A percentile compares a stretch with the other conserved stretches of the same genome.
phyloP scores from a whole-genome alignment of 2,113 vertebrate genomes.

The Peromyscus polionotus region DNA sequence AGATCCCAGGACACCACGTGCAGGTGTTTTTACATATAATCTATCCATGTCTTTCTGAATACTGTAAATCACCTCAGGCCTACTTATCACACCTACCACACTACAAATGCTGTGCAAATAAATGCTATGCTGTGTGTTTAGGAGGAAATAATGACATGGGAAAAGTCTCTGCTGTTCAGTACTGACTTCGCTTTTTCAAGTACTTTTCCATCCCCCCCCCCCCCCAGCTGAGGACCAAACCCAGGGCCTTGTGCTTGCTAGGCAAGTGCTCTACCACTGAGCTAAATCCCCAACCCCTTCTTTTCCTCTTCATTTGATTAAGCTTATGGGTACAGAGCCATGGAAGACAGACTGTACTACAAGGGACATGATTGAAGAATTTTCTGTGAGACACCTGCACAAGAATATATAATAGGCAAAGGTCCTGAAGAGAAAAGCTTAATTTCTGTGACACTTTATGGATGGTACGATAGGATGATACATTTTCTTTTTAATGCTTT shows the following conservation, averaged over 20 bases:
- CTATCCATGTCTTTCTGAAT: neutral
- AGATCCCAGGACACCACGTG: neutral
- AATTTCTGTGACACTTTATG: slow-evolving; percentile 68
- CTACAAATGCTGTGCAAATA: neutral
- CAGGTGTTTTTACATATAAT: neutral
- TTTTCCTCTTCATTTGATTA: neutral
- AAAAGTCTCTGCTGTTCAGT: neutral
- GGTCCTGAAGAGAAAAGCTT: neutral
- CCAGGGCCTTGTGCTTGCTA: no score
- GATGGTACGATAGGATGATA: slow-evolving; percentile 45
- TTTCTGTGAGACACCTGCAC: neutral
- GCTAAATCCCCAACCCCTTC: no score
- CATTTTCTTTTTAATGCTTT: neutral
- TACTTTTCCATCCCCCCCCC: neutral
- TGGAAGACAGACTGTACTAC: neutral
- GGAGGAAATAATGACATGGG: neutral
- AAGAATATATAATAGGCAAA: neutral
- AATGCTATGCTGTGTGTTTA: neutral
- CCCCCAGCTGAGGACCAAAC: no score
- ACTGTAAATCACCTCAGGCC: neutral
- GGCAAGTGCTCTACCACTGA: no score
- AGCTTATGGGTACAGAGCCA: neutral
- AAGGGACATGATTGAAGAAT: neutral
- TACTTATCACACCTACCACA: neutral
- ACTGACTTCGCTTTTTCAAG: neutral